A percentile compares a stretch with the other conserved stretches of the same genome.
Conservation (phyloP, 1,140 invertebrate genomes). For the Papilio machaon region DNA sequence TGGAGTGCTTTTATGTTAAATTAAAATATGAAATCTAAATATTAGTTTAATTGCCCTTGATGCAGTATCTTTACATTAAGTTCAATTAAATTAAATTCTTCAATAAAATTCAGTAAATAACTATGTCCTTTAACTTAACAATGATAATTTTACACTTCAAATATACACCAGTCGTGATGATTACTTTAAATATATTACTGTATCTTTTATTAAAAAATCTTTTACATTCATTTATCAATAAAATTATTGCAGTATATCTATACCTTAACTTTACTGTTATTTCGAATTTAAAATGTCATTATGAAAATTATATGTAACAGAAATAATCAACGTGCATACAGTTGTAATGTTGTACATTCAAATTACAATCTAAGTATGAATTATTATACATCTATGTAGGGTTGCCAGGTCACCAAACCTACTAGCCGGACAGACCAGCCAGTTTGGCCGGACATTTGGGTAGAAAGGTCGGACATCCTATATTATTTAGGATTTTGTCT, state of each 20-base stretch:
- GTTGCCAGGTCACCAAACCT: too few relatives aligned
- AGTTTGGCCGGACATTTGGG: too few relatives aligned
- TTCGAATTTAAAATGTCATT: slow-evolving; percentile 38
- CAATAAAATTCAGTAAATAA: not conserved
- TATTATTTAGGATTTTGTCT: too few relatives aligned
- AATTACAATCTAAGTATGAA: slow-evolving; percentile 30
- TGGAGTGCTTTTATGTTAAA: too few relatives aligned
- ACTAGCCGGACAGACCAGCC: too few relatives aligned
- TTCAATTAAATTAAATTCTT: too few relatives aligned
- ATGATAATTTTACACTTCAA: not conserved
- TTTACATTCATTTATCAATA: not conserved
- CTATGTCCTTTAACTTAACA: not conserved
- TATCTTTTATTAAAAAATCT: too few relatives aligned
- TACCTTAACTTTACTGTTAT: slow-evolving; percentile 10
- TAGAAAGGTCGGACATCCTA: too few relatives aligned
- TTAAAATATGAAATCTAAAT: not conserved
- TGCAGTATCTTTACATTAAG: not conserved
- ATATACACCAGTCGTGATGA: too few relatives aligned
- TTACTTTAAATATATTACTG: too few relatives aligned
- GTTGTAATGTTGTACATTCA: slow-evolving; percentile 34
- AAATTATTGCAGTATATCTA: not conserved
- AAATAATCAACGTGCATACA: slow-evolving; percentile 27
- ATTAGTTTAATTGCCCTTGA: not conserved
- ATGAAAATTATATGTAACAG: slow-evolving; percentile 38
- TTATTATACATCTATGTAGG: slow-evolving; percentile 7